Evolutionary conservation across 2,797 vertebrate genomes (phyloP).

Genomic region (Sarcoramphus papa): DNA sequence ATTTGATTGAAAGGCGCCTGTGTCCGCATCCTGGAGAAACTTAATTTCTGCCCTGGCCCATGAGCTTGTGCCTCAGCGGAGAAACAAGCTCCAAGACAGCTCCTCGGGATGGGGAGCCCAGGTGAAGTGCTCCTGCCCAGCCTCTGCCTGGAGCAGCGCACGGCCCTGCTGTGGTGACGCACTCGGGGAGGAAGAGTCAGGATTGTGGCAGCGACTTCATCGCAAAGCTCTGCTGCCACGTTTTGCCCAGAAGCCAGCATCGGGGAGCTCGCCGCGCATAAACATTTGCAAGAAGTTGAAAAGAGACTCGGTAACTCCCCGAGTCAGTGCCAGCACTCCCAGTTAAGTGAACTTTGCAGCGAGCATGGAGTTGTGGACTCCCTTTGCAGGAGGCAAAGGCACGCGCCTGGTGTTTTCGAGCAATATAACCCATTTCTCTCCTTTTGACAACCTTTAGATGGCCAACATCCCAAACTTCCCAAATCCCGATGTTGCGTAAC

Average conservation of each 20-base stretch:
- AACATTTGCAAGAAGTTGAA: conserved; percentile 13
- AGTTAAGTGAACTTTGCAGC: conserved; percentile 2
- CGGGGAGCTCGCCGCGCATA: accelerated
- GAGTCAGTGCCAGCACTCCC: neutral
- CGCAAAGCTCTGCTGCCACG: neutral
- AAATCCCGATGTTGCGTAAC: neutral
- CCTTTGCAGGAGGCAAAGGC: neutral
- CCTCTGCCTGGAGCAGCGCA: neutral
- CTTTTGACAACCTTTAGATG: neutral
- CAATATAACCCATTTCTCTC: neutral
- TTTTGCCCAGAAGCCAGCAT: neutral
- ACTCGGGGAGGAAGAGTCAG: neutral
- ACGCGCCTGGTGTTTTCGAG: neutral
- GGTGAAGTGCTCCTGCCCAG: neutral
- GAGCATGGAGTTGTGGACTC: neutral
- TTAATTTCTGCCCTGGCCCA: neutral
- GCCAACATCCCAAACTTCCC: conserved; percentile 22
- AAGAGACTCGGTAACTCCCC: neutral
- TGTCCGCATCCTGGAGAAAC: neutral
- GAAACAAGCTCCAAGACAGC: neutral
- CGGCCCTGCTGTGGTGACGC: neutral
- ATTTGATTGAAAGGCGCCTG: neutral
- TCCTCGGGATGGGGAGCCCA: neutral
- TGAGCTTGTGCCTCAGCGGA: neutral
- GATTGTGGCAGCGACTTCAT: neutral